A percentile compares a stretch with the other conserved stretches of the same genome.
phyloP scores from a whole-genome alignment of 2,888 invertebrate genomes.

The Clunio marinus region DNA sequence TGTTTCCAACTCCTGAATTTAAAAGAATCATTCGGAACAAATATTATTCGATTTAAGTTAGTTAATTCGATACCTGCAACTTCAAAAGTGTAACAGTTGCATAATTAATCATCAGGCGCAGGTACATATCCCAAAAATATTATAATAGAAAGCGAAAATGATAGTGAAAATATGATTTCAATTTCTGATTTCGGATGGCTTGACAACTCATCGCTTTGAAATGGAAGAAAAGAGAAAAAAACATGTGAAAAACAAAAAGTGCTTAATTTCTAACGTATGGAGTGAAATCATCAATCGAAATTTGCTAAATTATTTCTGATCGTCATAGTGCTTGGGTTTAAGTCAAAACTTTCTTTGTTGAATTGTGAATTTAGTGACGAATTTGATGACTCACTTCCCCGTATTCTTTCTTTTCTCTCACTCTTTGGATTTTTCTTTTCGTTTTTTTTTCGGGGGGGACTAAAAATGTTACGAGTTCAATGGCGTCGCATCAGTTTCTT shows the following conservation, averaged over 20 bases:
- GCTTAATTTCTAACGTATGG: slow-evolving; percentile 6
- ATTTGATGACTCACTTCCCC: slow-evolving; percentile 30
- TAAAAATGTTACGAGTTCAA: slow-evolving; percentile 17
- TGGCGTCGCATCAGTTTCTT: slow-evolving; percentile 32
- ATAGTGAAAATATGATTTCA: slow-evolving; percentile 24
- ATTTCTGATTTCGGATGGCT: slow-evolving; percentile 5
- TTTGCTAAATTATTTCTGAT: background rate
- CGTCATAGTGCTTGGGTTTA: background rate
- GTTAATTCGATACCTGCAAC: slow-evolving; percentile 24
- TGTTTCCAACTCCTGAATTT: too few relatives aligned
- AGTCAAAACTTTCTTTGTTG: slow-evolving; percentile 15
- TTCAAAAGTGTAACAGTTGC: background rate
- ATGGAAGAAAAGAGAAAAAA: slow-evolving; percentile 18
- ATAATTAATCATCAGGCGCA: slow-evolving; percentile 3
- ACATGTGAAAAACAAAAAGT: slow-evolving; percentile 29
- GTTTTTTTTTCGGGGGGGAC: slow-evolving; percentile 2
- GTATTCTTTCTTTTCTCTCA: slow-evolving; percentile 5
- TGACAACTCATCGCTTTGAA: slow-evolving; percentile 36
- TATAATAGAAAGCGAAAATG: slow-evolving; percentile 15
- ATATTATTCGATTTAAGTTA: slow-evolving; percentile 5
- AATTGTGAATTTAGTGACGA: background rate
- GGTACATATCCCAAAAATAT: background rate
- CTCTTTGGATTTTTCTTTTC: background rate
- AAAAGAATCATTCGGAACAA: background rate
- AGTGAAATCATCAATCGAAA: background rate